phyloP scores from a whole-genome alignment of 2,113 vertebrate species.

The Chaetodon auriga region DNA sequence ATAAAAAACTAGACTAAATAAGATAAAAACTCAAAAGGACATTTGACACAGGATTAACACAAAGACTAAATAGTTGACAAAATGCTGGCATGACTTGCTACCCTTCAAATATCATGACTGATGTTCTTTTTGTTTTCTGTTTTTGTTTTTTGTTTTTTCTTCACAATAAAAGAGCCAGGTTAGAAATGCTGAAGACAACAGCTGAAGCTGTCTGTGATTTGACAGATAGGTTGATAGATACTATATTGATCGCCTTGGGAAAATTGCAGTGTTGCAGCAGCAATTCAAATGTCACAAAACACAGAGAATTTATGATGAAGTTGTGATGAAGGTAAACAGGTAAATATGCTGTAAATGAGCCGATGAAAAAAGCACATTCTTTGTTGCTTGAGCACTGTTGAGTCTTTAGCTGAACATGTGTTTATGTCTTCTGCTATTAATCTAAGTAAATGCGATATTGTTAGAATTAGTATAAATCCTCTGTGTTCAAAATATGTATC shows the following conservation, averaged over 20 bases:
- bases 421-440: slow-evolving; percentile 21
- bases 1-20: too few species aligned
- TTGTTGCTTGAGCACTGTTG: not conserved
- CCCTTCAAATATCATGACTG: slow-evolving; percentile 22
- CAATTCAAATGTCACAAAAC: too few species aligned
- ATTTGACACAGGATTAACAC: too few species aligned
- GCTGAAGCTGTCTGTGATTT: slow-evolving; percentile 14
- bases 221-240: not conserved
- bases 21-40: too few species aligned
- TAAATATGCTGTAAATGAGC: not conserved
- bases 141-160: too few species aligned
- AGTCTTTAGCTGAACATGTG: not conserved
- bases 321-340: not conserved
- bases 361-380: not conserved
- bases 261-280: too few species aligned
- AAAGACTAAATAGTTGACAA: too few species aligned
- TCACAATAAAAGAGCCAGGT: not conserved
- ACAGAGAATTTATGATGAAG: too few species aligned
- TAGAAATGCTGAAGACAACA: not conserved
- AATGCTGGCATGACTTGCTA: too few species aligned
- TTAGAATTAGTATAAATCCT: slow-evolving; percentile 29
- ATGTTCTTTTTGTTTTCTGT: too few species aligned
- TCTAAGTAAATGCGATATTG: slow-evolving; percentile 20
- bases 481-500: slow-evolving; percentile 31
- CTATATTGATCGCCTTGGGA: not conserved